These are phyloP conservation scores for Chrysoperla carnea DNA, from an alignment of 1,140 invertebrate species.

Conservation along the genomic window DNA sequence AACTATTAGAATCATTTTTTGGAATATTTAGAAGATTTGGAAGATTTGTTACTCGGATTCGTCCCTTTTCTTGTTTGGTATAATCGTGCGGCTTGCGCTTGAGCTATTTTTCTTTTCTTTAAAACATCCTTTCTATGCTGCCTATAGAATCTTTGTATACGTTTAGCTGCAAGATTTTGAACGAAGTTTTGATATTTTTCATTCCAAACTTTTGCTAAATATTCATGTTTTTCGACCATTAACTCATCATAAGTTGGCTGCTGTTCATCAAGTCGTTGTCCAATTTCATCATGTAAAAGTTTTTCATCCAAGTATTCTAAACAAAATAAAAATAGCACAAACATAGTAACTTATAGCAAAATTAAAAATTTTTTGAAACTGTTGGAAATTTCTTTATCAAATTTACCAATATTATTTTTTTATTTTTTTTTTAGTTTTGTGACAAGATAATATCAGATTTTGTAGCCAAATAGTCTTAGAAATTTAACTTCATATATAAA, in stretches of 20 bases:
- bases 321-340: neutral
- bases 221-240: conserved; percentile 4
- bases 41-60: no score
- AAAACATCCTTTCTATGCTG: no score
- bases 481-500: no score
- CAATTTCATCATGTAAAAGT: neutral
- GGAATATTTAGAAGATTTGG: no score
- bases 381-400: neutral
- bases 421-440: neutral
- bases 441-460: no score
- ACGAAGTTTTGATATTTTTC: conserved; percentile 4
- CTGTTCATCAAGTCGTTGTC: conserved; percentile 2
- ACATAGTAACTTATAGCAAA: neutral
- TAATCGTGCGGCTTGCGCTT: no score
- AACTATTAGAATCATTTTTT: no score
- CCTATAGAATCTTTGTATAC: conserved; percentile 5
- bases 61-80: no score
- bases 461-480: no score
- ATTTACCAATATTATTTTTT: neutral
- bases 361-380: neutral
- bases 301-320: neutral
- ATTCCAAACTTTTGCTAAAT: conserved; percentile 3
- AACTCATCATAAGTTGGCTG: conserved; percentile 2
- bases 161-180: conserved; percentile 1
- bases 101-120: no score